Conservation (phyloP, 2,888 invertebrate species). For the Ametastegia equiseti region DNA sequence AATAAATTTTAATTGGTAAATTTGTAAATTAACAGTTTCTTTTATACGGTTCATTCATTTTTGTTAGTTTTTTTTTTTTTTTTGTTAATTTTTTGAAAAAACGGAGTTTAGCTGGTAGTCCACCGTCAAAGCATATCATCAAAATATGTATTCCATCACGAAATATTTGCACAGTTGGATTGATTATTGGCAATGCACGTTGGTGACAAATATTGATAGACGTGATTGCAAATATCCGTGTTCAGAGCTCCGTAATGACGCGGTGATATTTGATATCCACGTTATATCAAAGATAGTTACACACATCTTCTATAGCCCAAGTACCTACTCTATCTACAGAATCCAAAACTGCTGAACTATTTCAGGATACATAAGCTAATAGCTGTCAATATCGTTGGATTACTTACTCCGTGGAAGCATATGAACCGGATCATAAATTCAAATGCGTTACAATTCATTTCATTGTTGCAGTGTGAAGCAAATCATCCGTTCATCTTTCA, state of each 20-base stretch:
- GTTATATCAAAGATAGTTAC: background rate
- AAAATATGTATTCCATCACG: background rate
- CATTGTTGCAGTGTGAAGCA: background rate
- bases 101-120: background rate
- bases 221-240: conserved; percentile 23
- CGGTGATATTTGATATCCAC: conserved; percentile 5
- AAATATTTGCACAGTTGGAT: background rate
- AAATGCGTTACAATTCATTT: too few relatives aligned
- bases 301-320: background rate
- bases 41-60: background rate
- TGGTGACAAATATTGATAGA: conserved; percentile 27
- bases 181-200: conserved; percentile 12
- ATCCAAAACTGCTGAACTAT: background rate
- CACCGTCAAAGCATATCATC: background rate
- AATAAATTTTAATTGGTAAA: too few relatives aligned
- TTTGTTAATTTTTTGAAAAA: background rate
- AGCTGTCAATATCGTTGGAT: background rate
- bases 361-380: background rate
- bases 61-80: background rate
- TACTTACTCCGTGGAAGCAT: background rate
- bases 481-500: background rate
- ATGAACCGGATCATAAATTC: too few relatives aligned
- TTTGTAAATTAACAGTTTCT: too few relatives aligned
- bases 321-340: background rate
- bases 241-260: background rate